Conservation (phyloP, 2,113 vertebrate species). For the mouse (Mus musculus) region DNA sequence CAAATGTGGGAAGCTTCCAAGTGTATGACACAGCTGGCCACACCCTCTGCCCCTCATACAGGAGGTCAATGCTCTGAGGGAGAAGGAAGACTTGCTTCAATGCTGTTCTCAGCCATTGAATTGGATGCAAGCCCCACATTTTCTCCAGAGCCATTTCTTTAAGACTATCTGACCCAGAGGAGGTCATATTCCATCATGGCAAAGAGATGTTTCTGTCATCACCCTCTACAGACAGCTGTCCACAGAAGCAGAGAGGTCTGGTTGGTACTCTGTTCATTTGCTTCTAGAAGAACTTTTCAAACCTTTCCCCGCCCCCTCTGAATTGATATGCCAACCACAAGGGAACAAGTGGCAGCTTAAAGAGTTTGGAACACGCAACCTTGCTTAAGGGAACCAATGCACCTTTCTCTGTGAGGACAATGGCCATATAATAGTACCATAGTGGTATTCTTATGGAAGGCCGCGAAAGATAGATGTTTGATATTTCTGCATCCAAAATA, state of each 20-base stretch:
- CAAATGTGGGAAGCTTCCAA: slow-evolving; percentile 52
- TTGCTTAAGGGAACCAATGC: neutral
- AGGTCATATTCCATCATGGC: neutral
- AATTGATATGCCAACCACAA: slow-evolving; percentile 75
- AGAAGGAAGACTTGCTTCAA: neutral
- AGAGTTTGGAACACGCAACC: neutral
- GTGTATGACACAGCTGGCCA: slow-evolving; percentile 40
- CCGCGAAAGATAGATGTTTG: neutral
- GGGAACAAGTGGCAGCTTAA: neutral
- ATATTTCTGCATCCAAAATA: neutral
- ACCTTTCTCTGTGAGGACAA: neutral
- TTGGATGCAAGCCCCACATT: neutral
- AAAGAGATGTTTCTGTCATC: neutral
- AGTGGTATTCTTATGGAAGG: neutral
- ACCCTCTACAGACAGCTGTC: slow-evolving; percentile 66
- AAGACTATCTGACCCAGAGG: neutral
- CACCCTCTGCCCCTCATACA: slow-evolving; percentile 30
- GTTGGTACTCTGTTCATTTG: slow-evolving; percentile 77
- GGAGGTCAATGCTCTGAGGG: neutral
- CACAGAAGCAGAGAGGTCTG: slow-evolving; percentile 76
- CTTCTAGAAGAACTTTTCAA: slow-evolving; percentile 81
- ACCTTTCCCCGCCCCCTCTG: slow-evolving; percentile 84
- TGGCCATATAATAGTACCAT: neutral
- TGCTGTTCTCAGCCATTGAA: neutral
- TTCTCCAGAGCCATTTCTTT: neutral